These are phyloP conservation scores for Amiota communis DNA, from an alignment of 2,888 invertebrate genomes.

Conservation along the genomic window DNA sequence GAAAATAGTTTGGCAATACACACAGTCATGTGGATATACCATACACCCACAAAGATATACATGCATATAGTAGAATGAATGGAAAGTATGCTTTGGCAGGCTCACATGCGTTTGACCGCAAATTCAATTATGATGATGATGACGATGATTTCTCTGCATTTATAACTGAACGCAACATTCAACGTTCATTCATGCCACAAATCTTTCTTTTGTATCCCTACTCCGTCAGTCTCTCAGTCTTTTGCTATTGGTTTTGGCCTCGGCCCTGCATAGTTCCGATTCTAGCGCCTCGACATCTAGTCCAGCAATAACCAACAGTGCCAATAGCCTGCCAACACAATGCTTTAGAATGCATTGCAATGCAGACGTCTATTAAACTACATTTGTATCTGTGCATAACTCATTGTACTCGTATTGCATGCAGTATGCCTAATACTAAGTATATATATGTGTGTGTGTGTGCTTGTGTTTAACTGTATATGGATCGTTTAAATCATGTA, in stretches of 20 bases:
- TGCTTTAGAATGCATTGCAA: neutral
- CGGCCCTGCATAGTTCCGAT: neutral
- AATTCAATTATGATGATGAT: conserved; percentile 68
- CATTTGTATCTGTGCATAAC: too few species aligned
- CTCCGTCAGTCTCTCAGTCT: conserved; percentile 1
- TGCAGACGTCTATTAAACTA: too few species aligned
- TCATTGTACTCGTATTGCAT: too few species aligned
- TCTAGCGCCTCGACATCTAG: neutral
- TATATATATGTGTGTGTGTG: too few species aligned
- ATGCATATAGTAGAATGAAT: too few species aligned
- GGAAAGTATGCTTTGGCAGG: conserved; percentile 15
- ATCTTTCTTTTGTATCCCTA: neutral
- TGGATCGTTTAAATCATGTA: too few species aligned
- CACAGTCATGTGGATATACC: neutral
- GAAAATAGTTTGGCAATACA: conserved; percentile 43
- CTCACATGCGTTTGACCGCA: conserved; percentile 41
- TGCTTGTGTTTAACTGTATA: too few species aligned
- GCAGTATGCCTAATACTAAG: too few species aligned
- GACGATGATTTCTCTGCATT: conserved; percentile 1
- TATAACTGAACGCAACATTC: neutral
- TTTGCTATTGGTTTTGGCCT: too few species aligned
- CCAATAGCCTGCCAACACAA: neutral
- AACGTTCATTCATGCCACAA: too few species aligned
- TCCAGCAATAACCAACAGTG: neutral
- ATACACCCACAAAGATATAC: neutral